Evolutionary conservation across 2,797 vertebrate genomes (phyloP).

Genomic region (Vireo griseus): DNA sequence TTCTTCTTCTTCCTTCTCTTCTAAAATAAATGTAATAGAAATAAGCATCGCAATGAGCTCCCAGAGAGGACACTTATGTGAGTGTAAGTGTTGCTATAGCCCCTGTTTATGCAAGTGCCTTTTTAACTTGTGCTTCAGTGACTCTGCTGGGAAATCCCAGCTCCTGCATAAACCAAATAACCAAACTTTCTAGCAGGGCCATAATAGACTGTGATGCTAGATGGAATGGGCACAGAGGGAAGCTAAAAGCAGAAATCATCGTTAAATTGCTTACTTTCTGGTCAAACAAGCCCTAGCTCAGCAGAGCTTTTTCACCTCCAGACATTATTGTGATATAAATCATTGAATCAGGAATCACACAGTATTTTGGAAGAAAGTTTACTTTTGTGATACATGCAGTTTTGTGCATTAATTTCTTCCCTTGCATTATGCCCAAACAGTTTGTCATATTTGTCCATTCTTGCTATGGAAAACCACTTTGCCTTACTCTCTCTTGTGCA

Average conservation of each 20-base stretch:
- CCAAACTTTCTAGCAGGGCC: neutral
- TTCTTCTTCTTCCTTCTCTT: neutral
- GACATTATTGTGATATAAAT: neutral
- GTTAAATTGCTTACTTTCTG: conserved; percentile 27
- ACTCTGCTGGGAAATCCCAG: conserved; percentile 41
- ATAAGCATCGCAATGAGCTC: neutral
- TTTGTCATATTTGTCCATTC: neutral
- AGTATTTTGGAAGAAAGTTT: neutral
- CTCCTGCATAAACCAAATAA: conserved; percentile 11
- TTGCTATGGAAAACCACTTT: neutral
- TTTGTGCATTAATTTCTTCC: neutral
- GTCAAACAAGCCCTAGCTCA: conserved; percentile 4
- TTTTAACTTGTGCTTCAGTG: neutral
- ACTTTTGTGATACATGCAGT: neutral
- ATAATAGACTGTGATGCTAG: neutral
- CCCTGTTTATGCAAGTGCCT: neutral
- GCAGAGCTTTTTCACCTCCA: conserved; percentile 11
- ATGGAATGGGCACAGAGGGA: conserved; percentile 17
- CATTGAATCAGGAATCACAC: neutral
- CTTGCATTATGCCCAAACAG: neutral
- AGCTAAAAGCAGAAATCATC: conserved; percentile 17
- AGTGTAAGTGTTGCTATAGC: neutral
- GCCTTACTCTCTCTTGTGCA: neutral
- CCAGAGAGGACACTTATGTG: neutral
- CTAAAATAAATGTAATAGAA: neutral